Conservation (phyloP, 2,113 vertebrate genomes). For the Alethe diademata region DNA sequence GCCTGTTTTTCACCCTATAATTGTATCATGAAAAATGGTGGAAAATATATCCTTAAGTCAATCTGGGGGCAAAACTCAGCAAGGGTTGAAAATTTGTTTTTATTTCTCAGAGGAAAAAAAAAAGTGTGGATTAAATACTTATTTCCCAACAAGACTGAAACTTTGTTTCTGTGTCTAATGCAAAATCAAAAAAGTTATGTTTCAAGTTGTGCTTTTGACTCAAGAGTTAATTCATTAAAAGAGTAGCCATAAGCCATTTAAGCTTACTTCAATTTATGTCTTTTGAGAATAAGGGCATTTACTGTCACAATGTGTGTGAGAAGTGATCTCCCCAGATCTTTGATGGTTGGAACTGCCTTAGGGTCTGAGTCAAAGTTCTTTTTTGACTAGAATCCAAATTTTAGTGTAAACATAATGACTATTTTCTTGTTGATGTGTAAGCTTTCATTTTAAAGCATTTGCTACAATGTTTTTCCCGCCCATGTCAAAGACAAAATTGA, state of each 20-base stretch:
- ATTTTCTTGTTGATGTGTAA: background rate
- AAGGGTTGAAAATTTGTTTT: background rate
- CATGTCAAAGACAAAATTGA: background rate
- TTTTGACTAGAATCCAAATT: background rate
- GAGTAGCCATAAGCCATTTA: background rate
- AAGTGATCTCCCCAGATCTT: background rate
- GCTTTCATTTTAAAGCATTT: background rate
- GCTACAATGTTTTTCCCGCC: background rate
- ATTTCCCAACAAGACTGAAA: background rate
- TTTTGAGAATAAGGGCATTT: background rate
- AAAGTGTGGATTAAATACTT: background rate
- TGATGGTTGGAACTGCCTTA: background rate
- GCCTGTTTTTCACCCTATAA: background rate
- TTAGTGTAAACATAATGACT: background rate
- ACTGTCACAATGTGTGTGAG: background rate
- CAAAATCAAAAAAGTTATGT: background rate
- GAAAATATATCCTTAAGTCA: background rate
- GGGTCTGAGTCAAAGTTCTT: background rate
- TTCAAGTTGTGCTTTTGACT: background rate
- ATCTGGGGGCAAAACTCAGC: background rate
- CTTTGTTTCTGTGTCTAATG: background rate
- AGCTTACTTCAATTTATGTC: background rate
- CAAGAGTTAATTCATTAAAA: background rate
- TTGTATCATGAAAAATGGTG: background rate
- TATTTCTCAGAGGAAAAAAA: background rate